Evolutionary conservation across 1,140 invertebrate genomes (phyloP), one percentile per base, ranked within the genome.

Genomic region (Drosophila auraria): DNA sequence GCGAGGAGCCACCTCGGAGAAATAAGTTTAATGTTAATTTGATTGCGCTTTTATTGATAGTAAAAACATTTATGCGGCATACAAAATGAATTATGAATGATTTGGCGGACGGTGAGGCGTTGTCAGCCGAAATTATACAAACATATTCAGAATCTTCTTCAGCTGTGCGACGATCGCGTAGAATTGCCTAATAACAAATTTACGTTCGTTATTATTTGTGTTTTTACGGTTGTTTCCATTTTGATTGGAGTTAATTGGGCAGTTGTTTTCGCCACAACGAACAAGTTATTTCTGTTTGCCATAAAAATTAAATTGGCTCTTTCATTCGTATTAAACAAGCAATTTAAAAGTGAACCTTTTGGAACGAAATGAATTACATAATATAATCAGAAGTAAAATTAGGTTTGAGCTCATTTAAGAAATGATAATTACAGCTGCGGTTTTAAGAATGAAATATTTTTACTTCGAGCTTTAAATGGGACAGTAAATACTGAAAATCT

Each of bases 41-140:
- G 81, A 92, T 91, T 90, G 87, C 69, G 60, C 83, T 87, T 92
- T 92, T 91, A 92, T 92, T 92, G 87, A 80, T 82, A 92, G 82
- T 92, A 92, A 92, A 90, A 80, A 65, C 77, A 70, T 92, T 86
- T 70, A 83, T 81, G 77, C 77, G 63, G 58, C 76, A 82, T 81
- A 82, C 83, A 83, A 86, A 90, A 86, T 92, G 90, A 92, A 92
- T 92, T 92, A 91, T 90, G 82, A 76, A 87, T 86, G 80, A 86
- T 87, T 90, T 86, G 66, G 78, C 66, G 70, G 51, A 70, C 73
- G 27, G 49, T 36, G 44, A 40, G 62, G 61, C 50, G 61, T 57
- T 49, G 54, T 73, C 70, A 45, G 11, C 69, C 69, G 44, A 73
- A 72, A 73, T 72, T 60, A 53, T 30, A 72, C 14, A 17, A n/a